Conservation (phyloP, 2,797 vertebrate species). For the Artibeus lituratus region DNA sequence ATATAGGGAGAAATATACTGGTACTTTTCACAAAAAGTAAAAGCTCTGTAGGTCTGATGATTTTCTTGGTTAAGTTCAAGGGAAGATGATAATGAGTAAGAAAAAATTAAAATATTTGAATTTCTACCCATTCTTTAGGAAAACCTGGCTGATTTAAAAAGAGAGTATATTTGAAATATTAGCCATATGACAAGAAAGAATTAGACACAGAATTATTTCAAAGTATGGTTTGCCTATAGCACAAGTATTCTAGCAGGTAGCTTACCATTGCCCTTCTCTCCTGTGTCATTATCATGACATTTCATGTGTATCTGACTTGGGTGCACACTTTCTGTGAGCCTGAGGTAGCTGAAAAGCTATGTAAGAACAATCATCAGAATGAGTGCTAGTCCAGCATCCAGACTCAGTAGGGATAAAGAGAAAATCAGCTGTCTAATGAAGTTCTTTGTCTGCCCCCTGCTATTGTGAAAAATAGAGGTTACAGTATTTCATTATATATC, state of each 20-base stretch:
- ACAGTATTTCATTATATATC: conserved; percentile 13
- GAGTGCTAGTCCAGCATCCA: background rate
- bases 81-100: background rate
- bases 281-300: background rate
- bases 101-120: background rate
- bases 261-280: background rate
- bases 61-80: conserved; percentile 30
- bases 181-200: background rate
- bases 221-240: background rate
- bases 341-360: background rate
- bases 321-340: background rate
- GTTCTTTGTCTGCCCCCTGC: conserved; percentile 13
- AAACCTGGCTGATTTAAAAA: background rate
- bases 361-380: background rate
- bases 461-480: conserved; percentile 22
- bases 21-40: conserved; percentile 26
- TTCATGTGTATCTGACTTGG: background rate
- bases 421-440: conserved; percentile 25
- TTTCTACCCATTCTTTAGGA: background rate
- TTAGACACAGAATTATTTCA: background rate
- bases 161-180: background rate
- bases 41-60: background rate
- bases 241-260: background rate
- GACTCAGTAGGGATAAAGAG: background rate
- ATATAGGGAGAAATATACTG: background rate